Base-by-base conservation (phyloP, 2,113 vertebrate genomes). In the Syrrhaptes paradoxus region DNA sequence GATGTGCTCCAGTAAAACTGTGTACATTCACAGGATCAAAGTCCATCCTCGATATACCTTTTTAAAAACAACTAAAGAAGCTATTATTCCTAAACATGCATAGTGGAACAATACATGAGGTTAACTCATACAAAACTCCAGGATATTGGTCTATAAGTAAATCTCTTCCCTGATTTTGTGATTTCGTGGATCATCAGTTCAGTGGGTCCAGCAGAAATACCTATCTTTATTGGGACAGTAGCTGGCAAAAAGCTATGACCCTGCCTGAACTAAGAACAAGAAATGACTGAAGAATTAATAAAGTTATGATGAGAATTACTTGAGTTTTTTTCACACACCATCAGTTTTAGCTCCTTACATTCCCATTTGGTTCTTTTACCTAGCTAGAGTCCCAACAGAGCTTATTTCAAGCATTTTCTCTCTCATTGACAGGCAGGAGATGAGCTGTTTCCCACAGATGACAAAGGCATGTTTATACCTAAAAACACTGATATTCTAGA, bases 401-500 rank as follows among this genome's bases (percentile, higher is more conserved):
- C 41, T 34, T 52, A 58, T 66, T 38, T 76, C 34, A 63, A 43
- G 51, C 19, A 34, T 38, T 80, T 58, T 77, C n/a, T 18, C 11
- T 76, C 38, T 36, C 18, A 46, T 26, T 72, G 65, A 5, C 95
- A 99, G 99, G 67, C 98, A 31, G 98, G 98, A 18, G n/a, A 85
- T 2, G 97, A 98, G 0, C 28, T 96, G 9, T 98, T 99, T 77
- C 99, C 99, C 4, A 0, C 89, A 67, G 98, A 99, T 94, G 97
- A 97, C 12, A 90, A 97, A 18, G 98, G 98, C 66, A 93, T 97
- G 21, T 19, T 81, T 2, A 97, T 99, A 55, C 70, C 61, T 32
- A 98, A 98, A 71, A 74, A 96, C 24, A 98, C 97, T 1, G 43
- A 85, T 58, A 97, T 99, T 88, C 45, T 99, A 75, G 97, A 99